phyloP scores from a whole-genome alignment of 2,797 vertebrate species.

The Eulemur albifrons region DNA sequence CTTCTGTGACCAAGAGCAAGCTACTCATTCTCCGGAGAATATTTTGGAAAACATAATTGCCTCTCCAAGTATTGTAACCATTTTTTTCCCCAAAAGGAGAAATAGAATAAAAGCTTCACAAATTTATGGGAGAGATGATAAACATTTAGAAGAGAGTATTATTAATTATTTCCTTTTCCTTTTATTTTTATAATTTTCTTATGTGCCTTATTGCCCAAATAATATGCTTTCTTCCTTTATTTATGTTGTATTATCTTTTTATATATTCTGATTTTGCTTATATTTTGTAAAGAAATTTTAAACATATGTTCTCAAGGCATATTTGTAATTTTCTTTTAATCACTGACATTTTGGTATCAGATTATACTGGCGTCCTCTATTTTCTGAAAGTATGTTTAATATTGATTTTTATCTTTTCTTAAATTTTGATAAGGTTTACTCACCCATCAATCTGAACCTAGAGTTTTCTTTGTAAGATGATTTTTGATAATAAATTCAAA shows the following conservation, averaged over 20 bases:
- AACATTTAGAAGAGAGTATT: not conserved
- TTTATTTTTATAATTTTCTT: not conserved
- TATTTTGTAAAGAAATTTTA: not conserved
- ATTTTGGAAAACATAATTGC: constrained; percentile 9
- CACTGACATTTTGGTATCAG: not conserved
- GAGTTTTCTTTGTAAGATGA: not conserved
- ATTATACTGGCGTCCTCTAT: not conserved
- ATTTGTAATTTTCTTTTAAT: not conserved
- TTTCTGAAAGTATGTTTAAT: not conserved
- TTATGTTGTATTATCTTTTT: not conserved
- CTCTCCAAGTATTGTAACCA: not conserved
- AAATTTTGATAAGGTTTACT: not conserved
- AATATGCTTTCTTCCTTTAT: not conserved
- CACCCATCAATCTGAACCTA: not conserved
- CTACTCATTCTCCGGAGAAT: not conserved
- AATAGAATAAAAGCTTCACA: not conserved
- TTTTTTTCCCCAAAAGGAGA: not conserved
- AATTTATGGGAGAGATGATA: not conserved
- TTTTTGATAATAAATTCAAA: not conserved
- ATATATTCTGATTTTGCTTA: not conserved
- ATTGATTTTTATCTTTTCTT: not conserved
- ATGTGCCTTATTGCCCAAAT: not conserved
- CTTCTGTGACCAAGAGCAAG: not conserved
- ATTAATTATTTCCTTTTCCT: not conserved
- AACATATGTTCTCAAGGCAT: not conserved